Base-by-base conservation (phyloP, 92 coral and sea anemone species). In the Virgularia gustaviana region DNA sequence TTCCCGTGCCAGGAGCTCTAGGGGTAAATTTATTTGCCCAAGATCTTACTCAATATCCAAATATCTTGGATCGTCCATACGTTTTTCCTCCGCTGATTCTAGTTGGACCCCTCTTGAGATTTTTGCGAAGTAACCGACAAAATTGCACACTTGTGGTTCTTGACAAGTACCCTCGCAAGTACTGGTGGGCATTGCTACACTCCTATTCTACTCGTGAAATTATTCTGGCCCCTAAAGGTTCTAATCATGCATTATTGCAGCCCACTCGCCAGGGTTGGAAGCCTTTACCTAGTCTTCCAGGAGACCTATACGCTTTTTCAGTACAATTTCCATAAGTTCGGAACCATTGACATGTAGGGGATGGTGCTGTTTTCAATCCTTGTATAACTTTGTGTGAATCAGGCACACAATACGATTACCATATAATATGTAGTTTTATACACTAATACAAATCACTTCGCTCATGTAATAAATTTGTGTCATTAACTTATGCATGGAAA, bases 171-270 rank as follows among this genome's bases (percentile, higher is more conserved):
- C 87, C 79, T 5, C 41, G 83, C 16, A 54, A 49, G 22, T 83
- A 45, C 39, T 83, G 87, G 87, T 84, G 88, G 88, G 85, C 88
- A 9, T 60, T 83, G 1, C 22, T 83, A 15, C 53, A 57, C 33
- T 30, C 32, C 27, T 15, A n/a, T 36, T 38, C 85, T 25, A 29
- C 42, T 2, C 56, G 51, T 23, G 55, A 56, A 30, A 25, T 41
- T 35, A 65, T 57, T 44, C 0, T 81, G 49, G 85, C 77, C 9
- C 22, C 10, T 22, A 45, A 53, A 44, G 83, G 77, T 22, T 20
- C 43, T 10, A 12, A 13, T 2, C 49, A 58, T n/a, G 57, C 63
- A 1, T 38, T 78, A 43, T 56, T 68, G 30, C 19, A n/a, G 3
- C 71, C 83, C 59, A 57, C 71, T n/a, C 57, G 49, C n/a, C 6